A percentile compares a stretch with the other conserved stretches of the same genome.
Conservation (phyloP, 1,140 invertebrate species). For the Dysdera silvatica region DNA sequence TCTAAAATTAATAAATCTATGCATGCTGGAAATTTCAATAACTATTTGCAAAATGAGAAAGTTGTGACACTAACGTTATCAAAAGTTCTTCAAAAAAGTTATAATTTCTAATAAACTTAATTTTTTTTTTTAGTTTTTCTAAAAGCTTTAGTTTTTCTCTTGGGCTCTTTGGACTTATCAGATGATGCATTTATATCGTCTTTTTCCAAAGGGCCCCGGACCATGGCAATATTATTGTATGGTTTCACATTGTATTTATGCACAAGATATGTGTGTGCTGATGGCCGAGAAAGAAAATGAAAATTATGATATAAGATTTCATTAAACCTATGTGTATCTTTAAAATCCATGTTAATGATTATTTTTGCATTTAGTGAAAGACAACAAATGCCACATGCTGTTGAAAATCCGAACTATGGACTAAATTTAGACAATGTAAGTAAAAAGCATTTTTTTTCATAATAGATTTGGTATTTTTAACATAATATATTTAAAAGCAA, state of each 20-base stretch:
- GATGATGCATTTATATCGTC: too few relatives aligned
- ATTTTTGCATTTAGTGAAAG: slow-evolving; percentile 17
- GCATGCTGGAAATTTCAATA: background rate
- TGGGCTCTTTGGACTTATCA: too few relatives aligned
- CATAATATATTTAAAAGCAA: too few relatives aligned
- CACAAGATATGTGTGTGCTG: too few relatives aligned
- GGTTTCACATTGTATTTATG: too few relatives aligned
- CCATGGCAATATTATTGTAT: too few relatives aligned
- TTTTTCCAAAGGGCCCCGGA: too few relatives aligned
- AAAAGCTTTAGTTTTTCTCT: background rate
- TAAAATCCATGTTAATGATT: background rate
- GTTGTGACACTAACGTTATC: background rate
- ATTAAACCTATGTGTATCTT: background rate
- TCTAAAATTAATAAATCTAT: background rate
- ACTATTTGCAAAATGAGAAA: background rate
- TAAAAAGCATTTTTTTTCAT: background rate
- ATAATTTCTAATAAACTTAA: background rate
- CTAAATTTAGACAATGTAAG: slow-evolving; percentile 26
- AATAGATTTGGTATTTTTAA: too few relatives aligned
- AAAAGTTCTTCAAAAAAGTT: background rate
- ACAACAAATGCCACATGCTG: slow-evolving; percentile 8
- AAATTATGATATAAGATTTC: too few relatives aligned
- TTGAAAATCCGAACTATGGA: slow-evolving; percentile 27
- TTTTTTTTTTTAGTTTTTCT: background rate
- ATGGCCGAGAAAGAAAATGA: too few relatives aligned